Percentiles rank a stretch among this genome's conserved stretches.
These are phyloP conservation scores for Sander lucioperca DNA, from an alignment of 2,113 vertebrate genomes.

Conservation along the genomic window DNA sequence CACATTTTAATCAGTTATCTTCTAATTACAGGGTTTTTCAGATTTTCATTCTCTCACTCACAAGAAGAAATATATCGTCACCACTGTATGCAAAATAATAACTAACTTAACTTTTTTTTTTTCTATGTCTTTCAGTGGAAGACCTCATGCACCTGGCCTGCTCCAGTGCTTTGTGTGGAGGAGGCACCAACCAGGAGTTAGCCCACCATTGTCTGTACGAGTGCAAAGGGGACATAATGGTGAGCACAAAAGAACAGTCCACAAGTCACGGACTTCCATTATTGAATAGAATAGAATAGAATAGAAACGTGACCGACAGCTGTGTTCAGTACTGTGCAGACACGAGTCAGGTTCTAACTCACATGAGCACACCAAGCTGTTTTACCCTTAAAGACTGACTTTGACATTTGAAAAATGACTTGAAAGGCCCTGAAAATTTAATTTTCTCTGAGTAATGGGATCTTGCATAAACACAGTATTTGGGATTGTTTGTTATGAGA, in stretches of 20 bases:
- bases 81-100: neutral
- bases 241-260: conserved; percentile 80
- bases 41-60: neutral
- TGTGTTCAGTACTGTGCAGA: no score
- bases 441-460: neutral
- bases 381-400: neutral
- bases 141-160: conserved; percentile 94
- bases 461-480: neutral
- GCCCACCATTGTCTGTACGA: conserved; percentile 93
- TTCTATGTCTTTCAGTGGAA: conserved; percentile 87
- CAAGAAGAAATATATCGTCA: neutral
- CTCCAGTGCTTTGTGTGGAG: conserved; percentile 93
- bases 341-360: neutral
- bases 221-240: conserved; percentile 93
- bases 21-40: neutral
- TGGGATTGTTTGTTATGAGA: neutral
- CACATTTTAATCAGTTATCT: neutral
- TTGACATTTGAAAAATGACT: neutral
- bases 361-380: neutral
- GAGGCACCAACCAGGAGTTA: conserved; percentile 97
- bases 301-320: conserved; percentile 9
- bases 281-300: neutral
- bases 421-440: neutral
- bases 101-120: neutral
- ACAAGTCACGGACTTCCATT: neutral